A percentile compares a stretch with the other conserved stretches of the same genome.
These are phyloP conservation scores for Tympanuchus pallidicinctus DNA, from an alignment of 2,113 vertebrate genomes.

Conservation along the genomic window DNA sequence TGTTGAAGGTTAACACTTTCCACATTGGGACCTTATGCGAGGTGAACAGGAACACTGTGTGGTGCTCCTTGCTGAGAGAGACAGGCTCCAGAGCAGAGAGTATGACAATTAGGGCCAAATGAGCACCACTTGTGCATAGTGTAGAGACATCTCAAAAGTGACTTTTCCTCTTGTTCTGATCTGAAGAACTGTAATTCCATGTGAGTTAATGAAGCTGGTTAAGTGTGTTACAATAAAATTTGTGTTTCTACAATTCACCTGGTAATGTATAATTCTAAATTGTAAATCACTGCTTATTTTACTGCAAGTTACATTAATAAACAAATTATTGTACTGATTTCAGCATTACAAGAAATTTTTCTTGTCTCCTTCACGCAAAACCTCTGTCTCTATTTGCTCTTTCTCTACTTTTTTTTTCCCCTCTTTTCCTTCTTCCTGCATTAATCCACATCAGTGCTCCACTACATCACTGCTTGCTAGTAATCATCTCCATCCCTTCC, in stretches of 20 bases:
- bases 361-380: neutral
- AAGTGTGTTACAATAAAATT: neutral
- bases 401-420: neutral
- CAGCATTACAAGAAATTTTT: neutral
- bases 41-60: neutral
- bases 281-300: neutral
- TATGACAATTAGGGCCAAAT: accelerated
- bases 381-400: neutral
- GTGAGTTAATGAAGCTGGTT: neutral
- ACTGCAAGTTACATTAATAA: neutral
- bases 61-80: neutral
- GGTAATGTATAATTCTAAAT: neutral
- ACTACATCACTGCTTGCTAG: neutral
- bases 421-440: neutral
- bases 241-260: neutral
- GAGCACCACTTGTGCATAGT: accelerated
- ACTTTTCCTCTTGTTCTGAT: neutral
- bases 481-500: neutral
- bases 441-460: neutral
- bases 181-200: neutral
- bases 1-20: neutral
- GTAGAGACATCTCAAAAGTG: neutral
- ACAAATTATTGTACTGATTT: neutral
- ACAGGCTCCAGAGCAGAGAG: neutral
- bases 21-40: neutral